These are phyloP conservation scores for Glaucopsyche alexis DNA, from an alignment of 2,888 invertebrate genomes.

Conservation along the genomic window DNA sequence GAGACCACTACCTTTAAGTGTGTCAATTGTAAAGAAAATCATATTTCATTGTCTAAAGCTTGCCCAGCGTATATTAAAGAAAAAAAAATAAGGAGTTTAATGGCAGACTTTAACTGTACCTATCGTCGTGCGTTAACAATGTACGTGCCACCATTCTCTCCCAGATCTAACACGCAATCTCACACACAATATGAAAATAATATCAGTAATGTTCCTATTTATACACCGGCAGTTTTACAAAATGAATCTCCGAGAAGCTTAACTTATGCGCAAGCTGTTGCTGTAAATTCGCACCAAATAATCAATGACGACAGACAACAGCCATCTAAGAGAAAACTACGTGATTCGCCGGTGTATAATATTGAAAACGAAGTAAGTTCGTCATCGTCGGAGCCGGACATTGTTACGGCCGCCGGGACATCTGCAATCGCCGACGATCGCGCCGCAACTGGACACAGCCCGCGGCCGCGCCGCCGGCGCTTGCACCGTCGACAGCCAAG, in stretches of 20 bases:
- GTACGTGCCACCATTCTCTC: not conserved
- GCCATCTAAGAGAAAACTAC: not conserved
- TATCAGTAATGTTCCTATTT: not conserved
- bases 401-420: not conserved
- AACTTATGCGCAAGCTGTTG: not conserved
- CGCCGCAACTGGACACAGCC: not conserved
- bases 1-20: too few species aligned
- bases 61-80: too few species aligned
- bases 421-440: not conserved
- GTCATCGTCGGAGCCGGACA: not conserved
- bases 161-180: not conserved
- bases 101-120: too few species aligned
- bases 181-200: not conserved
- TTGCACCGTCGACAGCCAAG: not conserved
- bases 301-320: not conserved
- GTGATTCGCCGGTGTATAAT: not conserved
- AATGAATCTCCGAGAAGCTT: not conserved
- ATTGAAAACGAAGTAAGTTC: not conserved
- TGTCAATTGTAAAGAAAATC: too few species aligned
- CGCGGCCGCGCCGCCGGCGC: not conserved
- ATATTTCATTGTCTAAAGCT: too few species aligned
- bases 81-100: too few species aligned
- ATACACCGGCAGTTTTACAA: not conserved
- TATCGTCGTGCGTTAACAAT: not conserved
- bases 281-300: not conserved